Base-by-base conservation (phyloP, 2,113 vertebrate genomes). In the Vicugna pacos region DNA sequence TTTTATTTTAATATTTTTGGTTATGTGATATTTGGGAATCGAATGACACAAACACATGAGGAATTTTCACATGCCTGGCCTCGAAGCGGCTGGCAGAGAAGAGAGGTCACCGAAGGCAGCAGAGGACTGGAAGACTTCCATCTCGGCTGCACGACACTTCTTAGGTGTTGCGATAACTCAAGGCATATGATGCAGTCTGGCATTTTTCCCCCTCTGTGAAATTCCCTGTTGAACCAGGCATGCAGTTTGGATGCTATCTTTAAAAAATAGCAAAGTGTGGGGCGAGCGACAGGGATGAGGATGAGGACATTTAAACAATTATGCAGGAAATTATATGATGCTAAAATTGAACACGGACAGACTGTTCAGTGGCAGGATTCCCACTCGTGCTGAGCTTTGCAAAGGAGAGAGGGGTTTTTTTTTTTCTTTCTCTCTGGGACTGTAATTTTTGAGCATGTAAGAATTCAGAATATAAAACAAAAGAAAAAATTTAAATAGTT, bases 251-350 rank as follows among this genome's bases (percentile, higher is more conserved):
- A 97, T 97, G 83, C 76, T 88, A 98, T 94, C 87, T 93, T 97
- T 95, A 87, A 70, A 95, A 38, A 80, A 75, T 56, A 96, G 92
- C 87, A 28, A 83, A 22, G n/a, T 56, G 32, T 86, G 82, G 17
- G 96, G 92, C 97, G 92, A 91, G 75, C 96, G 95, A 98, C 97
- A 96, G 96, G 92, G 93, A 98, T 97, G 97, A 98, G 97, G 96
- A 98, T 97, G 98, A 98, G 98, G 98, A 98, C 97, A 48, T 98
- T 98, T 98, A 98, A 98, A 98, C 98, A 98, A 98, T 98, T 98
- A 98, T 97, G 95, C 82, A 65, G 98, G 98, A 98, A 98, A 99
- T 99, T 98, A 98, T 98, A 98, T 97, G 98, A 98, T 99, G 98
- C 98, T 99, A 98, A 98, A 99, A 98, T 98, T 98, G 98, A 97